Base-by-base conservation (phyloP, 2,888 invertebrate genomes). In the Gryllus longicercus region DNA sequence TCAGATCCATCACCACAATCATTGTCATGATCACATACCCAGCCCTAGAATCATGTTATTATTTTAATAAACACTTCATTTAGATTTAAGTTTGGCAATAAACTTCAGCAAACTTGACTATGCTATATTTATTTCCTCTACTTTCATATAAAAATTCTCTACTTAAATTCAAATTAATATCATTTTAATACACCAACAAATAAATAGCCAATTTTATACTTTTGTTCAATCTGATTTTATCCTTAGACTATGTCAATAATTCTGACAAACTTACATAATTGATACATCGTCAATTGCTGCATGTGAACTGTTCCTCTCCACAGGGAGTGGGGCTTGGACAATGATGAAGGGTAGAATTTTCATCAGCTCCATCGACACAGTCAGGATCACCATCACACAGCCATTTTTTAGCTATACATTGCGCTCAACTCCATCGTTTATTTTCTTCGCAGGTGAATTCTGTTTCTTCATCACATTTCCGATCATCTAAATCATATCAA, bases 1-100 rank as follows among this genome's bases (percentile, higher is more conserved):
- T 99, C 99, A 11, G 96, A 95, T n/a, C 97, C 96, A 86, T 98
- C 98, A 0, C 96, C 95, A 86, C 99, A 99, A 86, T 99, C 93
- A 85, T 97, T 96, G 86, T 97, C 98, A 86, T 96, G 96, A 87
- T 98, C 97, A 87, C 97, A 97, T 1, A 95, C 89, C 96, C 96
- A 97, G 50, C 94, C 90, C 86, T 89, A 82, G 51, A 84, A 38
- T 5, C 38, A 38, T 38, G 38, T 38, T 38, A 38, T 38, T 8
- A 38, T 38, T 8, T 38, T 38, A 38, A 38, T 5, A 38, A 38
- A 38, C 5, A 5, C 38, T 8, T 38, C 38, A 38, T 5, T 38
- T 8, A 5, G 8, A 38, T 38, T 38, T 38, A 38, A 38, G 38
- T 38, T 8, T 5, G 38, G 38, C 38, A 8, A 38, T 38, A 38